A percentile compares a stretch with the other conserved stretches of the same genome.
Evolutionary conservation across 2,113 vertebrate genomes (phyloP).

Genomic region (Hippocampus zosterae): DNA sequence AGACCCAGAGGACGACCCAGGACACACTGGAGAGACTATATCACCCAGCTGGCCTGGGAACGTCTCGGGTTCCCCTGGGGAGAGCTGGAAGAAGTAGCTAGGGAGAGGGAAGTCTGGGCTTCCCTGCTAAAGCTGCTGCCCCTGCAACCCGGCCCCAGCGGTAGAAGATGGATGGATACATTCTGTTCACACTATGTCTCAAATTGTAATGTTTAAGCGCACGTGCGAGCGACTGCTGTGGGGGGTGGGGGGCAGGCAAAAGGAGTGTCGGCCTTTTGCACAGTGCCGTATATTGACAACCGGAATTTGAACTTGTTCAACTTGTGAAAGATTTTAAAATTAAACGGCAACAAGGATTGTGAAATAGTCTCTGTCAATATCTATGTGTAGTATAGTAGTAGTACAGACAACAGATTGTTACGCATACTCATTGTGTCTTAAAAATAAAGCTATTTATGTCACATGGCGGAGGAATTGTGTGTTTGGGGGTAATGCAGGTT

Average conservation of each 20-base stretch:
- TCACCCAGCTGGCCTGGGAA: too few species aligned
- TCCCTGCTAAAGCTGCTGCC: too few species aligned
- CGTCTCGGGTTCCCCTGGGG: too few species aligned
- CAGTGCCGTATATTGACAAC: neutral
- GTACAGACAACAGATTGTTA: conserved; percentile 28
- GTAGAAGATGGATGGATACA: too few species aligned
- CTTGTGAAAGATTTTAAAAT: neutral
- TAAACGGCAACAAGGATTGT: neutral
- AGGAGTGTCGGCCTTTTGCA: neutral
- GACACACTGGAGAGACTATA: too few species aligned
- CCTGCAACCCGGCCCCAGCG: too few species aligned
- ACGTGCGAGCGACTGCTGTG: neutral
- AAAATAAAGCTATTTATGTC: conserved; percentile 65
- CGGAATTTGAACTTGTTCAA: neutral
- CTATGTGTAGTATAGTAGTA: conserved; percentile 22
- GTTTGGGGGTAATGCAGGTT: neutral
- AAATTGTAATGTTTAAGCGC: neutral
- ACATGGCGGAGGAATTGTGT: neutral
- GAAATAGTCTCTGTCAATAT: neutral
- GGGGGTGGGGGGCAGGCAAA: neutral
- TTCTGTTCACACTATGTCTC: neutral
- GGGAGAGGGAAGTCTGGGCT: too few species aligned
- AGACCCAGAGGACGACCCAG: too few species aligned
- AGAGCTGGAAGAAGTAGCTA: too few species aligned
- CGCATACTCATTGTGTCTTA: conserved; percentile 19